These are phyloP conservation scores for Lasioglossum morio DNA, from an alignment of 2,888 invertebrate genomes.

Conservation along the genomic window DNA sequence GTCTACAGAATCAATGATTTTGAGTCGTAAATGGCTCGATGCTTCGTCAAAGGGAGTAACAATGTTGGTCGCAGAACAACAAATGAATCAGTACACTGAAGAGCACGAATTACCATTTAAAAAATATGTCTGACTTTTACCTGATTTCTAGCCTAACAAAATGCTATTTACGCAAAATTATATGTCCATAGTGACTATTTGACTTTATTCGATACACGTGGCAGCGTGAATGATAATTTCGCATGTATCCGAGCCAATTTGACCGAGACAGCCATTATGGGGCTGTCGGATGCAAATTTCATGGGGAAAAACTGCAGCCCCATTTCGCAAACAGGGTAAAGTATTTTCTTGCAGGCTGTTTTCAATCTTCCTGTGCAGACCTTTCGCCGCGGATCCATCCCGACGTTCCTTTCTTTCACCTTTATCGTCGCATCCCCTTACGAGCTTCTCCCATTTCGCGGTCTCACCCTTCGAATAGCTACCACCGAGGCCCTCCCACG, in stretches of 20 bases:
- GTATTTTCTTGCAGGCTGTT: conserved; percentile 22
- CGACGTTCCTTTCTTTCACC: background rate
- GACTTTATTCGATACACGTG: background rate
- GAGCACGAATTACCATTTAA: background rate
- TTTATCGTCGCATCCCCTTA: conserved; percentile 37
- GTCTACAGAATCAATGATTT: background rate
- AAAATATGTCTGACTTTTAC: background rate
- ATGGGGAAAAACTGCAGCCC: conserved; percentile 7
- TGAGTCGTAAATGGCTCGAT: background rate
- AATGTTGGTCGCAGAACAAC: background rate
- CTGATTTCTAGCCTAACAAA: background rate
- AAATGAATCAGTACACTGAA: background rate
- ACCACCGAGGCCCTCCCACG: background rate
- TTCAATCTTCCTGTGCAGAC: conserved; percentile 5
- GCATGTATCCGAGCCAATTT: background rate
- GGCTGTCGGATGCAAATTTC: conserved; percentile 38
- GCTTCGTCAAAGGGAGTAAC: background rate
- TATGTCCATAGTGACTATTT: background rate
- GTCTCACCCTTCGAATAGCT: conserved; percentile 21
- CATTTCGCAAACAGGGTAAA: background rate
- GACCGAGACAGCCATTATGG: background rate
- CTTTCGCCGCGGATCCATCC: background rate
- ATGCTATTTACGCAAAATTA: background rate
- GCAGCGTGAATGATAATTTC: background rate
- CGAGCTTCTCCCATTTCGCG: conserved; percentile 22